A percentile compares a stretch with the other conserved stretches of the same genome.
phyloP scores from a whole-genome alignment of 2,888 invertebrate species.

The Idaea straminata region DNA sequence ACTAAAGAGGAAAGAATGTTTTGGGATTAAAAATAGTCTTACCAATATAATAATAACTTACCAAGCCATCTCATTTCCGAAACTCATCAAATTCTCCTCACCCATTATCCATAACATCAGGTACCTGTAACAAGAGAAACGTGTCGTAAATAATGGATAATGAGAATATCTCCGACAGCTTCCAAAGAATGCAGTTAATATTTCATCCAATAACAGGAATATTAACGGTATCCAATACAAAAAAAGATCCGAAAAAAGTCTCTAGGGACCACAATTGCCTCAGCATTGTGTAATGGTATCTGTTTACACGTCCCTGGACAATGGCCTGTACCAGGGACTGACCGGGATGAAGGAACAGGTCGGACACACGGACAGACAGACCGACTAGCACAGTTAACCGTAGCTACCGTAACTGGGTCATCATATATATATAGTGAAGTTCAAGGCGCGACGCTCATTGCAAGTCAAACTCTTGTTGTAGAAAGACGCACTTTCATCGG shows the following conservation, averaged over 20 bases:
- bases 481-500: slow-evolving; percentile 76
- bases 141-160: slow-evolving; percentile 6
- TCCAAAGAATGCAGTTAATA: neutral
- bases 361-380: slow-evolving; percentile 55
- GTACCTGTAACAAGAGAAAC: slow-evolving; percentile 30
- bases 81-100: slow-evolving; percentile 12
- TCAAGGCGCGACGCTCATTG: slow-evolving; percentile 87
- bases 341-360: slow-evolving; percentile 62
- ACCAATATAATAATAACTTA: slow-evolving; percentile 7
- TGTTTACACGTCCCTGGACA: slow-evolving; percentile 43
- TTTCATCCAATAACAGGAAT: slow-evolving; percentile 1
- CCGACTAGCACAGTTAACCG: slow-evolving; percentile 73
- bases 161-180: neutral
- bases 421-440: slow-evolving; percentile 90
- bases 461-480: slow-evolving; percentile 71
- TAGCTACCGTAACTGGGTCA: slow-evolving; percentile 87
- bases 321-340: slow-evolving; percentile 53
- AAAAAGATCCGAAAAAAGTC: neutral
- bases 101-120: neutral
- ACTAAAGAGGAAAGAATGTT: too few relatives aligned
- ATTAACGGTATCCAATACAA: neutral
- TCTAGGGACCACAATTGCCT: neutral
- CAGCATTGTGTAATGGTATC: slow-evolving; percentile 12
- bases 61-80: slow-evolving; percentile 2
- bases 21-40: too few relatives aligned